These are phyloP conservation scores for Palythoa grandis DNA, from an alignment of 92 coral and sea anemone species.

Conservation along the genomic window DNA sequence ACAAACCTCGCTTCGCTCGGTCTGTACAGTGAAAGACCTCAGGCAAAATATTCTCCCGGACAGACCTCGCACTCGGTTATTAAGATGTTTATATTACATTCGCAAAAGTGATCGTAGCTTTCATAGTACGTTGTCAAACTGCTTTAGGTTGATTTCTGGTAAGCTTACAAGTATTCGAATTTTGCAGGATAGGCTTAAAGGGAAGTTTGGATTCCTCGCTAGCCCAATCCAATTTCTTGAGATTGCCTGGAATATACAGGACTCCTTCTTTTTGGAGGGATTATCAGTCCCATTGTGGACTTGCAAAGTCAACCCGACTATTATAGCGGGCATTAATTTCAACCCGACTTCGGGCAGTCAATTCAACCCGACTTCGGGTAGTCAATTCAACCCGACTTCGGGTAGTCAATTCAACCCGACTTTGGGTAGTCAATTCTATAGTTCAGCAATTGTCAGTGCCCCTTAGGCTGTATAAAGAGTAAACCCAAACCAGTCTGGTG, in stretches of 20 bases:
- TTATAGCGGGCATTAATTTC: conserved; percentile 38
- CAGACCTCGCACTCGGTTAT: too few relatives aligned
- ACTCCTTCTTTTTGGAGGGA: conserved; percentile 42
- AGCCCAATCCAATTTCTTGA: conserved; percentile 27
- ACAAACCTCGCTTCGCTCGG: too few relatives aligned
- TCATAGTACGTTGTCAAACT: conserved; percentile 26
- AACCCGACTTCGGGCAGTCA: conserved; percentile 21
- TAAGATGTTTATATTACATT: conserved; percentile 29
- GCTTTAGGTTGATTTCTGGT: conserved; percentile 30
- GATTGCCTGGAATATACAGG: conserved; percentile 19
- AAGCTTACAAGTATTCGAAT: conserved; percentile 13
- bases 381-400: conserved; percentile 26
- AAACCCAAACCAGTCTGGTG: conserved; percentile 39
- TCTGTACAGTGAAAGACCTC: too few relatives aligned
- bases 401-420: conserved; percentile 27
- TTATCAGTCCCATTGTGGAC: conserved; percentile 40
- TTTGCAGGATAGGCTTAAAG: neutral
- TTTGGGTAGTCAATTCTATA: conserved; percentile 2
- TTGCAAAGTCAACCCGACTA: conserved; percentile 44
- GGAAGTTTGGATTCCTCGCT: conserved; percentile 37
- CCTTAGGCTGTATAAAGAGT: conserved; percentile 29
- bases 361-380: conserved; percentile 42
- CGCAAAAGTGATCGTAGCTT: conserved; percentile 27
- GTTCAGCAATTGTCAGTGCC: conserved; percentile 29
- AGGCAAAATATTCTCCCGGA: too few relatives aligned